phyloP scores from a whole-genome alignment of 1,140 invertebrate species.

The Pseudomyrmex cubaensis region DNA sequence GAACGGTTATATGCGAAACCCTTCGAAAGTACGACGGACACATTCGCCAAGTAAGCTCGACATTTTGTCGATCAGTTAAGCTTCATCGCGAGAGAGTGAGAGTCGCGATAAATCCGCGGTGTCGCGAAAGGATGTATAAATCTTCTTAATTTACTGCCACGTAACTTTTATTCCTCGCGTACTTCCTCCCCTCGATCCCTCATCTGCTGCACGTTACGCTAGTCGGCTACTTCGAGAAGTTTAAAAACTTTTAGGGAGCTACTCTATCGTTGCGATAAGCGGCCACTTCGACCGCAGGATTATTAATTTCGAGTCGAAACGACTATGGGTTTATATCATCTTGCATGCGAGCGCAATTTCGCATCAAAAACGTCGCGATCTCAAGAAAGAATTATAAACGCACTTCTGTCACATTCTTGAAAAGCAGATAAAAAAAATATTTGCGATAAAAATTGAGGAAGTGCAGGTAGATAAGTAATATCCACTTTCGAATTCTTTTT shows the following conservation, averaged over 20 bases:
- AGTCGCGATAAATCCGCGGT: conserved; percentile 55
- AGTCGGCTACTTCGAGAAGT: conserved; percentile 14
- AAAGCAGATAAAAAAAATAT: not conserved
- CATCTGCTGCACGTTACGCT: conserved; percentile 1
- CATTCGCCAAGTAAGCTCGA: conserved; percentile 51
- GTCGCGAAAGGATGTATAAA: conserved; percentile 47
- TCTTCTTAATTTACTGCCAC: conserved; percentile 60
- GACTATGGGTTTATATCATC: conserved; percentile 1
- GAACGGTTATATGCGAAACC: conserved; percentile 8
- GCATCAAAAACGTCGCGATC: not conserved
- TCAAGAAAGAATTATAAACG: not conserved
- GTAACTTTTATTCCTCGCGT: conserved; percentile 53
- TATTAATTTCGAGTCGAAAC: conserved; percentile 49
- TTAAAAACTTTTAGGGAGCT: conserved; percentile 46
- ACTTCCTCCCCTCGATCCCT: not conserved
- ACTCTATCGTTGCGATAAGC: conserved; percentile 42
- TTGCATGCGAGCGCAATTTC: not conserved
- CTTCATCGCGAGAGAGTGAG: conserved; percentile 22
- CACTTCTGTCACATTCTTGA: not conserved
- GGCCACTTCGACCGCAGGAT: conserved; percentile 28
- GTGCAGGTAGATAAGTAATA: too few relatives aligned
- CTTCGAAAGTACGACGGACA: conserved; percentile 34
- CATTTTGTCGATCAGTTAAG: conserved; percentile 66
- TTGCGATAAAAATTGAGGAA: not conserved
- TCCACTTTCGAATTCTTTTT: not conserved